phyloP scores from a whole-genome alignment of 2,113 vertebrate species.

The Platysternon megacephalum region DNA sequence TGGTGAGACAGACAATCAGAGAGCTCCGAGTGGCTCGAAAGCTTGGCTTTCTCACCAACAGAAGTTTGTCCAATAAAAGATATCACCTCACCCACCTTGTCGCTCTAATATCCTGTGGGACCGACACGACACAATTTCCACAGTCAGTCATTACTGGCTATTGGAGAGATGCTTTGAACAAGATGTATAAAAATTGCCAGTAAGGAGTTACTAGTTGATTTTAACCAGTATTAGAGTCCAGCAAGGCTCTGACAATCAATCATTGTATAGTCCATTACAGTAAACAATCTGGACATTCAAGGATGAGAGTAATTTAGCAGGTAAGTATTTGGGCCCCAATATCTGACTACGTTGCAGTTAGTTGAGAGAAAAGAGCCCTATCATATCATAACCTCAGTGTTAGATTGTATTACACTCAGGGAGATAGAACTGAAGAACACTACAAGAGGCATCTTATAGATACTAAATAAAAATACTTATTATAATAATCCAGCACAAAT shows the following conservation, averaged over 20 bases:
- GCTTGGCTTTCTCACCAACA: neutral
- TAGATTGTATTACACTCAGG: accelerated
- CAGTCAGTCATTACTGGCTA: accelerated
- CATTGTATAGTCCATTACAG: neutral
- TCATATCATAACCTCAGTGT: neutral
- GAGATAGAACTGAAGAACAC: neutral
- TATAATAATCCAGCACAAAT: accelerated
- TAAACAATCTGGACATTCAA: neutral
- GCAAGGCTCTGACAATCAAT: accelerated
- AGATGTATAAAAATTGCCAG: neutral
- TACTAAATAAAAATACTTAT: accelerated
- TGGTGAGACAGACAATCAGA: neutral
- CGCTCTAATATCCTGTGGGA: neutral
- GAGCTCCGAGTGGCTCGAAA: neutral
- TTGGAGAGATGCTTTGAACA: neutral
- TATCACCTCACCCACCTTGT: neutral
- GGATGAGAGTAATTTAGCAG: neutral
- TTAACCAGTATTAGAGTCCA: neutral
- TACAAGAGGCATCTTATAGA: accelerated
- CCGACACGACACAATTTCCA: neutral
- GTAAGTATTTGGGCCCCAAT: neutral
- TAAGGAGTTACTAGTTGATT: accelerated
- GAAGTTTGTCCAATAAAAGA: neutral
- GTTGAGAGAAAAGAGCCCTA: neutral
- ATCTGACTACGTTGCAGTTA: conserved; percentile 22